A percentile compares a stretch with the other conserved stretches of the same genome.
Evolutionary conservation across 2,113 vertebrate genomes (phyloP).

Genomic region (Brachionichthys hirsutus): DNA sequence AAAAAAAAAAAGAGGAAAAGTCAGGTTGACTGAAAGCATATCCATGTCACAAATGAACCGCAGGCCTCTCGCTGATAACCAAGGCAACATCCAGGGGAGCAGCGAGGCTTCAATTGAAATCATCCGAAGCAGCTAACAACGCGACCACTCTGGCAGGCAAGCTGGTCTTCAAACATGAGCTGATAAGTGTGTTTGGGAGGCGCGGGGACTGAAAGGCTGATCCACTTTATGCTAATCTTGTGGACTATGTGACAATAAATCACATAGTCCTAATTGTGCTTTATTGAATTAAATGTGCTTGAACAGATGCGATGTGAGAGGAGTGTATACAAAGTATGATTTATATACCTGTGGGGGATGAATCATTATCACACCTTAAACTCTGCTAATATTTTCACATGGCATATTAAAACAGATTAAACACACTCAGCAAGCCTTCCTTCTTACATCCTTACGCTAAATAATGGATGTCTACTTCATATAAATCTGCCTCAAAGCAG

Average conservation of each 20-base stretch:
- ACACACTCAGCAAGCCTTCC: slow-evolving; percentile 36
- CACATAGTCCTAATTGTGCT: slow-evolving; percentile 56
- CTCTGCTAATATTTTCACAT: slow-evolving; percentile 43
- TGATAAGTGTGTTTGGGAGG: slow-evolving; percentile 64
- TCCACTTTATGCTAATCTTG: slow-evolving; percentile 50
- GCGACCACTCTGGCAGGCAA: slow-evolving; percentile 50
- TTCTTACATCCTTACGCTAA: slow-evolving; percentile 38
- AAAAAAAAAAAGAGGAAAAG: slow-evolving; percentile 21
- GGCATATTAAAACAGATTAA: slow-evolving; percentile 63
- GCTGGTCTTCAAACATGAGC: slow-evolving; percentile 63
- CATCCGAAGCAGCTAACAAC: slow-evolving; percentile 40
- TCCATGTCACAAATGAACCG: slow-evolving; percentile 45
- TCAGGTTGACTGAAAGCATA: slow-evolving; percentile 50
- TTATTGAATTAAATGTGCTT: slow-evolving; percentile 55
- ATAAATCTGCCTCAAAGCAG: slow-evolving; percentile 37
- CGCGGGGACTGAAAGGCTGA: slow-evolving; percentile 37
- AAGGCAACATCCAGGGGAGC: slow-evolving; percentile 10
- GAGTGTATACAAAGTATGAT: slow-evolving; percentile 65
- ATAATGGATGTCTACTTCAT: slow-evolving; percentile 49
- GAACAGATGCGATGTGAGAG: slow-evolving; percentile 52
- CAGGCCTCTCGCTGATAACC: slow-evolving; percentile 36
- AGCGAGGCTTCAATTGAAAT: slow-evolving; percentile 43
- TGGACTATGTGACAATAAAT: slow-evolving; percentile 51
- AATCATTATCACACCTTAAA: slow-evolving; percentile 57
- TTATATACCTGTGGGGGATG: slow-evolving; percentile 54